These are phyloP conservation scores for Eurypyga helias DNA, from an alignment of 2,113 vertebrate species.

Conservation along the genomic window DNA sequence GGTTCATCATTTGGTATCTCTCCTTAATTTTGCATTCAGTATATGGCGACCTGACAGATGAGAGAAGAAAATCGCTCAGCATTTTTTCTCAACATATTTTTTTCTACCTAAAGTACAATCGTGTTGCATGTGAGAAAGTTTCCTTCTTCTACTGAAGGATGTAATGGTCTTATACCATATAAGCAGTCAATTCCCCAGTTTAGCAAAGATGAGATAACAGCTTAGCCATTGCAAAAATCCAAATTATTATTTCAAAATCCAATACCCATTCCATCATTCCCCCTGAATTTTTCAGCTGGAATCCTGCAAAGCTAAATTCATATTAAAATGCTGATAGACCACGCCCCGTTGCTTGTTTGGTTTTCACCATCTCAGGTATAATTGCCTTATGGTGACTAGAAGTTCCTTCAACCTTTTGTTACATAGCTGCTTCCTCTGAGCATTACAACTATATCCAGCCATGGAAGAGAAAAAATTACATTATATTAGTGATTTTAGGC, in stretches of 20 bases:
- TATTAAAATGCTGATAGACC: slow-evolving; percentile 20
- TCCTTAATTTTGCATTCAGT: not conserved
- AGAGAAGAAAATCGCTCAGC: not conserved
- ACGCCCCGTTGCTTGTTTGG: not conserved
- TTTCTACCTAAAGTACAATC: not conserved
- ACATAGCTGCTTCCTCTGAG: slow-evolving; percentile 4
- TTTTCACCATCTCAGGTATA: not conserved
- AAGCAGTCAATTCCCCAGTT: not conserved
- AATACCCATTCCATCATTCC: not conserved
- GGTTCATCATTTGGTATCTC: not conserved
- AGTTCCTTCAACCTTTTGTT: slow-evolving; percentile 17
- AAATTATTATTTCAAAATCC: not conserved
- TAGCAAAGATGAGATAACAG: not conserved
- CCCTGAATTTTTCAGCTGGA: not conserved
- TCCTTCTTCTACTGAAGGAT: not conserved
- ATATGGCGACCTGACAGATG: not conserved
- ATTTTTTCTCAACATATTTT: not conserved
- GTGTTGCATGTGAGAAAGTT: not conserved
- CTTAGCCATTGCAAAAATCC: not conserved
- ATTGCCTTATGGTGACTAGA: slow-evolving; percentile 53
- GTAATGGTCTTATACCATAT: not conserved
- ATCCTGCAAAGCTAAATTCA: not conserved
- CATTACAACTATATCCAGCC: not conserved
- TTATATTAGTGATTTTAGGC: slow-evolving; percentile 34
- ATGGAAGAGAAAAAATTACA: slow-evolving; percentile 40